Evolutionary conservation across 1,140 invertebrate genomes (phyloP), one percentile per base, ranked within the genome.

Genomic region (Neodiprion fabricii): DNA sequence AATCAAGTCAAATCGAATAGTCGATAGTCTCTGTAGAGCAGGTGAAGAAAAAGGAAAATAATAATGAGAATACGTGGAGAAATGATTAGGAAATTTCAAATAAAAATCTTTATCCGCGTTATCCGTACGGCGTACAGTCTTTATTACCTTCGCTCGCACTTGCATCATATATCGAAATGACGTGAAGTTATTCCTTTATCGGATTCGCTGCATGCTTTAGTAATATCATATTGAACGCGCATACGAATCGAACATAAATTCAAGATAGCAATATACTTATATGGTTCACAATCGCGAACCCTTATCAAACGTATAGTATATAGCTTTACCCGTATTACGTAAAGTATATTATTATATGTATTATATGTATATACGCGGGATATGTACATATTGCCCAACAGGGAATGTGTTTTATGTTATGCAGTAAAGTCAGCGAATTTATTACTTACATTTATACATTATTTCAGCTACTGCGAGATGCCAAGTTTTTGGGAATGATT

Each of bases 1-100:
- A 61, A 61, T 61, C 11, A 61, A 61, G n/a, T 61, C 53, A 61
- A 61, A 61, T 61, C 53, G n/a, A 61, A 61, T 61, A 4, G 53
- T 61, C 9, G 53, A 61, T 61, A 4, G 4, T 8, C 53, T 61
- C 7, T 61, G 53, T 61, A 9, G 4, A 17, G n/a, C n/a, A 61
- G 53, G n/a, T 61, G n/a, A 12, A 9, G 53, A 61, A 40, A 40
- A 40, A 40, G 28, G 28, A 40, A 40, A 40, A 61, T 9, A 17
- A 61, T 17, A 61, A 5, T 14, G 53, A 61, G 4, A 61, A 61
- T 61, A 61, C n/a, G 28, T 5, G 28, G 28, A 61, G 53, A 61
- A 40, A 17, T 61, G n/a, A 61, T 61, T 61, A 61, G 11, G 14
- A 61, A 61, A 40, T 40, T 61, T 14, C 4, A 12, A 12, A 61